A percentile compares a stretch with the other conserved stretches of the same genome.
Evolutionary conservation across 2,797 vertebrate species (phyloP).

Genomic region (Sebastes iracundus): DNA sequence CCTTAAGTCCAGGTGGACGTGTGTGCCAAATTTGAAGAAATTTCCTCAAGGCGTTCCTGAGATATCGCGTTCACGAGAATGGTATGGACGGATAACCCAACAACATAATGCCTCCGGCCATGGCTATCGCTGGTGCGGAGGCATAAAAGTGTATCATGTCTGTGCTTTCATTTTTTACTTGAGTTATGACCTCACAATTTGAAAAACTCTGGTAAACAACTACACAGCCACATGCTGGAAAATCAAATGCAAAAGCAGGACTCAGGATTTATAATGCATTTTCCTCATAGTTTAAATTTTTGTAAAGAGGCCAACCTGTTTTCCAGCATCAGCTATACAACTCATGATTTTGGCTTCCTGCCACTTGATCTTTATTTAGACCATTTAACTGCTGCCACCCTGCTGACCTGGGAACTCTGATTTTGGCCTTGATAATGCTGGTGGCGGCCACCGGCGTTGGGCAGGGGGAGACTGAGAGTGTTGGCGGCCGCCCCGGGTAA

Average conservation of each 20-base stretch:
- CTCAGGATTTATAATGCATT: neutral
- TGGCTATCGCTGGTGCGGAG: too few relatives aligned
- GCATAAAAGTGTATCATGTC: neutral
- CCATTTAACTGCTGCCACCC: neutral
- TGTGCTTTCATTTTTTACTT: neutral
- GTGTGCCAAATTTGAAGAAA: too few relatives aligned
- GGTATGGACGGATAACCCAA: too few relatives aligned
- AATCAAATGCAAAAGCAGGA: neutral
- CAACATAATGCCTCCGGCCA: too few relatives aligned
- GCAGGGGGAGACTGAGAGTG: neutral
- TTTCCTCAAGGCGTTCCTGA: too few relatives aligned
- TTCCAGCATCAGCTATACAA: neutral
- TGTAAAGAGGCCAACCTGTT: neutral
- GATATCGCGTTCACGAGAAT: too few relatives aligned
- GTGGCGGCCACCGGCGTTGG: neutral
- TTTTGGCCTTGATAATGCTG: constrained; percentile 17
- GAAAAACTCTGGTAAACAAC: too few relatives aligned
- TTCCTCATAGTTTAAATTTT: neutral
- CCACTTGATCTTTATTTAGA: constrained; percentile 36
- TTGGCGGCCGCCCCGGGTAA: constrained; percentile 4
- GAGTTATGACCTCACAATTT: neutral
- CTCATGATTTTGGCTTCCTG: neutral
- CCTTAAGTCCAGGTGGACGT: too few relatives aligned
- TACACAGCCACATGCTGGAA: neutral
- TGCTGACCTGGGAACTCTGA: neutral